Base-by-base conservation (phyloP, 2,113 vertebrate genomes). In the Microcebus griseorufus region DNA sequence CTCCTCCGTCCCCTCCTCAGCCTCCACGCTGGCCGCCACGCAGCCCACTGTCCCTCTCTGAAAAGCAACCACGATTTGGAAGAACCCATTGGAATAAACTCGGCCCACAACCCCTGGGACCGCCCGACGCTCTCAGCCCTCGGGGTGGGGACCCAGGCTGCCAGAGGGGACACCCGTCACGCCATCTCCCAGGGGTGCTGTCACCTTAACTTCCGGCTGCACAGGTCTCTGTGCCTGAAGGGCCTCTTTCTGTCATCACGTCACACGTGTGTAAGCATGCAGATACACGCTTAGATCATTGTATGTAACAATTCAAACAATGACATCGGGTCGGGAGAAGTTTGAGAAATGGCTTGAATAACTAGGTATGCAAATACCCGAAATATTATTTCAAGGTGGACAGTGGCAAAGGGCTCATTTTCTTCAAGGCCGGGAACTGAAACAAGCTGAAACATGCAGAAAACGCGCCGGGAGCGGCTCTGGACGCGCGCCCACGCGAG, bases 351-450 rank as follows among this genome's bases (percentile, higher is more conserved):
- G 25, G 14, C 14, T 58, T 78, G 64, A 62, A 55, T 27, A 85
- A 79, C 42, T 8, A 53, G 3, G 27, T 11, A 45, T 34, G 12
- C 23, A 92, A 65, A 86, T 69, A 78, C 14, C 23, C 17, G 7
- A 70, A 86, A 70, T 72, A 58, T 37, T 72, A 83, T 39, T 83
- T 88, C 42, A 62, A 92, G 9, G 34, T 73, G 32, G 37, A 20
- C 60, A 86, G 89, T 62, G 20, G 18, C 12, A 89, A 90, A 72
- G 2, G 7, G 14, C 37, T 82, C 16, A 65, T 39, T 69, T 79
- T 93, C 69, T 80, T 51, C 67, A 86, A 90, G 29, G n/a, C 22
- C 64, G 32, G 37, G 78, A 79, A 62, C 22, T 6, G 20, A 95
- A 60, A 25, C 17, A 72, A 72, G 53, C 0, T 3, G 34, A 78